A percentile compares a stretch with the other conserved stretches of the same genome.
Conservation (phyloP, 2,888 invertebrate species). For the Adela reaumurella region DNA sequence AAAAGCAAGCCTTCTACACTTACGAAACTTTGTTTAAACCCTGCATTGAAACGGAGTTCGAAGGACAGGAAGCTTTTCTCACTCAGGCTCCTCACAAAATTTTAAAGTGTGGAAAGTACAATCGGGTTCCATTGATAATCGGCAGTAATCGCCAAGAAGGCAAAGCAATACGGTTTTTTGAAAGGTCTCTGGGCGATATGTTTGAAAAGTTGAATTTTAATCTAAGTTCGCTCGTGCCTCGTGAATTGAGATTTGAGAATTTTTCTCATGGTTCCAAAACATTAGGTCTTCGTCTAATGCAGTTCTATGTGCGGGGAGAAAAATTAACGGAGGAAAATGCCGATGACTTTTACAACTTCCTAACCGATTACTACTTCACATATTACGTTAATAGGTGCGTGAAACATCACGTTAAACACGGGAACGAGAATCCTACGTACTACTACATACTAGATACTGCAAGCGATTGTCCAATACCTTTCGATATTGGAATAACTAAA, state of each 20-base stretch:
- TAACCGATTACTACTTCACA: constrained; percentile 39
- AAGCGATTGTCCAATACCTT: constrained; percentile 36
- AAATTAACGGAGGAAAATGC: constrained; percentile 27
- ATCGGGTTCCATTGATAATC: constrained; percentile 43
- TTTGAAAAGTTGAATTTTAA: constrained; percentile 31
- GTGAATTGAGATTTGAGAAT: constrained; percentile 23
- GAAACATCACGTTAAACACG: constrained; percentile 26
- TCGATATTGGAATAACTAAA: constrained; percentile 15
- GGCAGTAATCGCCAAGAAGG: constrained; percentile 41
- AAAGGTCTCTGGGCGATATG: constrained; percentile 25
- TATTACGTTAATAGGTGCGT: constrained; percentile 40
- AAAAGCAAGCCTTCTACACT: constrained; percentile 10
- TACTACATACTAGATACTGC: constrained; percentile 36
- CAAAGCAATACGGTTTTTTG: constrained; percentile 22
- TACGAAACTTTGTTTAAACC: constrained; percentile 36
- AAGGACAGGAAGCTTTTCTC: constrained; percentile 39
- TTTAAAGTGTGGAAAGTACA: constrained; percentile 36
- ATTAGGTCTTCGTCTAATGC: constrained; percentile 31
- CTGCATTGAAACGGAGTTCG: constrained; percentile 39
- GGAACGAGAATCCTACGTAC: constrained; percentile 31
- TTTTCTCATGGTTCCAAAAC: constrained; percentile 18
- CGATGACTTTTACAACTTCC: constrained; percentile 33
- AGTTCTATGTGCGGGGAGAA: constrained; percentile 34
- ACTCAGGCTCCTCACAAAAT: constrained; percentile 33
- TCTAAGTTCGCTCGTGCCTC: constrained; percentile 29